A percentile compares a stretch with the other conserved stretches of the same genome.
phyloP scores from a whole-genome alignment of 2,113 vertebrate genomes.

The Chaetura pelagica region DNA sequence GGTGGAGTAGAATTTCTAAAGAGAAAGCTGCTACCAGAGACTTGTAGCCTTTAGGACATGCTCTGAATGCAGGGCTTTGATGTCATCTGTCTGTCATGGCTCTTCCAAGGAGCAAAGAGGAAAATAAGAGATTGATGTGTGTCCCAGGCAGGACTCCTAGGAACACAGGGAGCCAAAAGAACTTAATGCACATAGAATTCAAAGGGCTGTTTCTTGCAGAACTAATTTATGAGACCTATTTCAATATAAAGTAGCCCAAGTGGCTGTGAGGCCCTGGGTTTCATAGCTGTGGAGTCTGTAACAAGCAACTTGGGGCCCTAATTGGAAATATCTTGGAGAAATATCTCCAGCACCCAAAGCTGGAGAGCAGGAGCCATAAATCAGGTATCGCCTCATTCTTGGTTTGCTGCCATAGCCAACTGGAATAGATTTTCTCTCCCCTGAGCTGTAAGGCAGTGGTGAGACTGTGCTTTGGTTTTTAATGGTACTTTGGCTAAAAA shows the following conservation, averaged over 20 bases:
- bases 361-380: neutral
- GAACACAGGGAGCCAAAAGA: neutral
- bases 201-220: neutral
- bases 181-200: neutral
- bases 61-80: neutral
- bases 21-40: neutral
- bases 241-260: neutral
- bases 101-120: neutral
- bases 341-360: neutral
- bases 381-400: neutral
- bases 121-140: neutral
- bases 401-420: neutral
- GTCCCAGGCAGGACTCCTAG: neutral
- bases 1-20: neutral
- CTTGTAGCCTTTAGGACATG: neutral
- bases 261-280: rapidly evolving
- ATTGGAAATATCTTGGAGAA: neutral
- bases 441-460: neutral
- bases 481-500: neutral
- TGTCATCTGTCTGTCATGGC: neutral
- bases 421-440: constrained; percentile 1
- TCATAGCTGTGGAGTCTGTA: neutral
- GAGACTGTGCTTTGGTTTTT: neutral
- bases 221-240: neutral
- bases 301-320: neutral